Conservation (phyloP, 2,113 vertebrate genomes). For the Xiphorhynchus elegans region DNA sequence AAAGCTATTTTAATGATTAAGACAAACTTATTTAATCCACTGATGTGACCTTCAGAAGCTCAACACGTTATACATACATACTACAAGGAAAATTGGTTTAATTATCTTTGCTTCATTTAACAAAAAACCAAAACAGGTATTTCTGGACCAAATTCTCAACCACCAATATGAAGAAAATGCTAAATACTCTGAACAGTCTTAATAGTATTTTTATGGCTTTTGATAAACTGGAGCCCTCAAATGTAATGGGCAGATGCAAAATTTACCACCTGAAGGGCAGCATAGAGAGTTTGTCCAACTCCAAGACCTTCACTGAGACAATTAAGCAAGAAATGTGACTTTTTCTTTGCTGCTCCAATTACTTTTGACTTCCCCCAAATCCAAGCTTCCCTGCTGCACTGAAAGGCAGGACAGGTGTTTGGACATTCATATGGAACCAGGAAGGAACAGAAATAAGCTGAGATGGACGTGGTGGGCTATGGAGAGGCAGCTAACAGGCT, state of each 20-base stretch:
- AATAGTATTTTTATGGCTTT: conserved; percentile 32
- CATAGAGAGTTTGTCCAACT: background rate
- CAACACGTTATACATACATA: background rate
- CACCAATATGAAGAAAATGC: background rate
- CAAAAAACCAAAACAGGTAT: background rate
- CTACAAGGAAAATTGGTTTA: background rate
- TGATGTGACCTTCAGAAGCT: background rate
- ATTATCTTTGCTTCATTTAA: background rate
- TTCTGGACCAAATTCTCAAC: conserved; percentile 4
- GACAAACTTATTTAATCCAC: background rate
- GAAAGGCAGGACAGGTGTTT: background rate
- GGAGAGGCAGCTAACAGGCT: background rate
- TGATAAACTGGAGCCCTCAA: background rate
- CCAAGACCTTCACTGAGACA: background rate
- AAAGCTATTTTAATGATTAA: background rate
- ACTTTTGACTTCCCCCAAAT: background rate
- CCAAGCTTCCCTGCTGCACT: background rate
- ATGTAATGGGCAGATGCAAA: background rate
- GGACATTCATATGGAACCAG: background rate
- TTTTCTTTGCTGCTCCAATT: background rate
- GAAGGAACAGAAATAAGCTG: background rate
- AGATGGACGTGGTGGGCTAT: background rate
- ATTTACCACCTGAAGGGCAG: background rate
- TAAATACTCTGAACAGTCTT: background rate
- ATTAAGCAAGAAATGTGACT: background rate